Base-by-base conservation (phyloP, 2,888 invertebrate genomes). In the Orthosia cruda region DNA sequence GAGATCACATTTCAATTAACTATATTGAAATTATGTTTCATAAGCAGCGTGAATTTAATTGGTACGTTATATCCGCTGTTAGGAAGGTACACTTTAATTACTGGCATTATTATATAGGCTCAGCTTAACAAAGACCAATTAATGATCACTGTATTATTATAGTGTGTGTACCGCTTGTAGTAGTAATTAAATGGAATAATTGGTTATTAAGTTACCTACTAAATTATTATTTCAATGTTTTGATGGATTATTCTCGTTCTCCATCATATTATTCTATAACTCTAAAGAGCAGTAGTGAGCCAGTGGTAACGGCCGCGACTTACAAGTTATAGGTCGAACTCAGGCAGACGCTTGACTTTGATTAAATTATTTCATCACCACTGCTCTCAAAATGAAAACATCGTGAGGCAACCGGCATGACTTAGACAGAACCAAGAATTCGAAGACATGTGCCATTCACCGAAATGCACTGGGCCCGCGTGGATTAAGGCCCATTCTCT, bases 21-120 rank as follows among this genome's bases (percentile, higher is more conserved):
- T 20, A 54, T 50, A 59, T 54, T 54, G 20, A 40, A 77, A 72
- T 71, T 13, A 80, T 77, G 59, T 64, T 72, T 59, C 50, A n/a
- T 32, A 52, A 52, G n/a, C 58, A 58, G 32, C 16, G 52, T 58
- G 32, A 63, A 40, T 47, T 11, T 77, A 80, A 77, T 77, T 80
- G 63, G 40, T 55, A 49, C 11, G 4, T 18, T 52, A 62, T 59
- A 80, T 80, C 26, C 26, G 58, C n/a, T 59, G 26, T n/a, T 40
- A 50, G 23, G 54, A 80, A 72, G 40, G 40, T 77, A 80, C 52
- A 54, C 15, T 55, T 54, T 77, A 71, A 77, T 73, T 72, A 61
- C 20, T 61, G 18, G 4, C 18, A 50, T 52, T 52, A 64, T 68
- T 23, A 54, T 64, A 45, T 55, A 65, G 32, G 23, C 18, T 16